Conservation (phyloP, 1,140 invertebrate species). For the Thaumetopoea pityocampa region DNA sequence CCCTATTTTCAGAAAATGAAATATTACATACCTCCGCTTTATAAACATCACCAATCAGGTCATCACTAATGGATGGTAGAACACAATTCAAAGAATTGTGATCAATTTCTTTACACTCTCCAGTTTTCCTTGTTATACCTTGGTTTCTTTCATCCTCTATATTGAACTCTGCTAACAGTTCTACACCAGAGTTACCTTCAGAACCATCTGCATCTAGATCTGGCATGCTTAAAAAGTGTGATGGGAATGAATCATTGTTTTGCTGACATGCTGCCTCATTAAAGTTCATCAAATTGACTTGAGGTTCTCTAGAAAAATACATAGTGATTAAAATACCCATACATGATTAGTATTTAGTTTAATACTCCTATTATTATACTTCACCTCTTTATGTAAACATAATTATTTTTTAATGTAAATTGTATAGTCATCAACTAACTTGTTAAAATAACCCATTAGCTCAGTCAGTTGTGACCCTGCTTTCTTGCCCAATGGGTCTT, state of each 20-base stretch:
- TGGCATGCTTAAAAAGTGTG: constrained; percentile 56
- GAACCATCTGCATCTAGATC: constrained; percentile 46
- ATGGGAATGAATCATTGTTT: constrained; percentile 42
- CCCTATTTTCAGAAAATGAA: no score
- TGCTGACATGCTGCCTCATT: constrained; percentile 41
- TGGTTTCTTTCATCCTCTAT: constrained; percentile 44
- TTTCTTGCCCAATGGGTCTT: no score
- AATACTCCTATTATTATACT: no score
- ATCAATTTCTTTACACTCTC: constrained; percentile 30
- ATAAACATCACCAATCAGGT: constrained; percentile 50
- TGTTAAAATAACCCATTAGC: no score
- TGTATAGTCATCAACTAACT: no score
- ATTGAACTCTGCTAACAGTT: constrained; percentile 57
- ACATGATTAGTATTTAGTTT: no score
- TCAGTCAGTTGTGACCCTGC: no score
- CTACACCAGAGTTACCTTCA: constrained; percentile 33
- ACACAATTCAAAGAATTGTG: constrained; percentile 61
- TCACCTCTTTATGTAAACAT: no score
- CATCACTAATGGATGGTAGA: constrained; percentile 56
- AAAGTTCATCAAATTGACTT: constrained; percentile 47
- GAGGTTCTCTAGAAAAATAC: constrained; percentile 33
- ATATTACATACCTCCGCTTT: constrained; percentile 41
- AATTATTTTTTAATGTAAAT: no score
- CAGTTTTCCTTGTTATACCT: constrained; percentile 29
- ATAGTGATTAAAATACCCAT: not conserved